Evolutionary conservation across 2,113 vertebrate species (phyloP).

Genomic region (Dendropsophus ebraccatus): DNA sequence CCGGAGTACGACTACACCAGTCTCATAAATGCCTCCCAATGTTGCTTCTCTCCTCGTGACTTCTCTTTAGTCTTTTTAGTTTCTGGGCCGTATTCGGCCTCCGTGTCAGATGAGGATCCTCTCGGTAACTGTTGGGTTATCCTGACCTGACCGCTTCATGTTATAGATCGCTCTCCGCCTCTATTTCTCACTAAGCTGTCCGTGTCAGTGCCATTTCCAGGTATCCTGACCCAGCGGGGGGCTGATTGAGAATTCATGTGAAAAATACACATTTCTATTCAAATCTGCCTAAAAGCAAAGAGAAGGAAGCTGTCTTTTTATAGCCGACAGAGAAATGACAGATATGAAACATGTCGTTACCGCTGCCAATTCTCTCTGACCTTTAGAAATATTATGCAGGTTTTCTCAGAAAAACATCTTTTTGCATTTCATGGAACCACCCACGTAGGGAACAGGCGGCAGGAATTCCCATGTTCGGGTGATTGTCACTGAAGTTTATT

Average conservation of each 20-base stretch:
- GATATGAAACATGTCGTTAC: neutral
- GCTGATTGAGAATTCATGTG: neutral
- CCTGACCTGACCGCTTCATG: too few relatives aligned
- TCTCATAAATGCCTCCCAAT: too few relatives aligned
- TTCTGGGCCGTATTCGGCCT: too few relatives aligned
- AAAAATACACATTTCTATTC: neutral
- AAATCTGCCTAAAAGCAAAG: neutral
- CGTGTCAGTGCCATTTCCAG: neutral
- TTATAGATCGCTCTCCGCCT: neutral
- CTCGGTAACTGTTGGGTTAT: too few relatives aligned
- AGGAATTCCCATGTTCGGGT: slow-evolving; percentile 35
- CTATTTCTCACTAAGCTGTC: neutral
- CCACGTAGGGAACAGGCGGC: slow-evolving; percentile 7
- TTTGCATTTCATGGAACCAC: slow-evolving; percentile 41
- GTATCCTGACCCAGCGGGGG: neutral
- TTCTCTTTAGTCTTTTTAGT: too few relatives aligned
- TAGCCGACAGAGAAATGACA: slow-evolving; percentile 4
- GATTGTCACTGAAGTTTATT: neutral
- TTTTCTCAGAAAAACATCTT: slow-evolving; percentile 35
- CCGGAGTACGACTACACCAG: too few relatives aligned
- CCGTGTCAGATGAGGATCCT: too few relatives aligned
- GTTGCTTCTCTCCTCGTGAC: too few relatives aligned
- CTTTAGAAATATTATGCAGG: slow-evolving; percentile 27
- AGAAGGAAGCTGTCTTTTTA: neutral
- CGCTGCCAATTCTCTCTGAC: slow-evolving; percentile 17